Evolutionary conservation across 1,140 invertebrate genomes (phyloP), one percentile per base, ranked within the genome.

Genomic region (Drosophila lini): DNA sequence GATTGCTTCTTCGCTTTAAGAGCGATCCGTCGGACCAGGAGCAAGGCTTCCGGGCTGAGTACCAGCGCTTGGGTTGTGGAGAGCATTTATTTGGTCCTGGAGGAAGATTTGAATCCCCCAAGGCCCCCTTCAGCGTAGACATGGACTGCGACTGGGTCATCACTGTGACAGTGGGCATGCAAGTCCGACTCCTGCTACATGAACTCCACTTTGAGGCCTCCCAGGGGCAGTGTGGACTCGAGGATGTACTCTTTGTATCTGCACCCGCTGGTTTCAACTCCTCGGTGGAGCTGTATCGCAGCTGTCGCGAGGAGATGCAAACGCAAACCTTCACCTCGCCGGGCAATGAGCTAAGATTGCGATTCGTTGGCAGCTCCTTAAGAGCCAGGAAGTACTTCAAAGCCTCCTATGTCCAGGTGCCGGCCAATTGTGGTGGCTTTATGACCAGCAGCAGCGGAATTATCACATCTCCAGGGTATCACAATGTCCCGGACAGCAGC

Each of bases 381-480:
- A 76, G 96, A 94, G 16, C 96, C 95, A 91, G 86, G 91, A 74
- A 94, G 96, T 52, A 81, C 79, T 45, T 97, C 94, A 95, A 93
- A 94, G 81, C 74, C 42, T 53, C 19, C n/a, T 92, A 80, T 38
- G 52, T n/a, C 11, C 47, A 67, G 10, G 36, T 65, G 15, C 58
- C 60, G 2, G 78, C 81, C 7, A 56, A 95, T 91, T 98, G 97
- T 93, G 97, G 97, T 19, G 97, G 97, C 10, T 93, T 78, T 36
- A 74, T 97, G 34, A 95, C 11, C 5, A 93, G 94, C 9, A 92
- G 91, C 11, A 88, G 73, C n/a, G 97, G 97, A 0, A 93, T 94
- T 0, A 95, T 98, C 76, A 93, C 94, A 25, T 97, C 97, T 5
- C 97, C 97, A 11, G 95, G 96, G 79, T 98, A 97, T 93, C 97